Conservation (phyloP, 2,888 invertebrate genomes). For the Oligia strigilis region DNA sequence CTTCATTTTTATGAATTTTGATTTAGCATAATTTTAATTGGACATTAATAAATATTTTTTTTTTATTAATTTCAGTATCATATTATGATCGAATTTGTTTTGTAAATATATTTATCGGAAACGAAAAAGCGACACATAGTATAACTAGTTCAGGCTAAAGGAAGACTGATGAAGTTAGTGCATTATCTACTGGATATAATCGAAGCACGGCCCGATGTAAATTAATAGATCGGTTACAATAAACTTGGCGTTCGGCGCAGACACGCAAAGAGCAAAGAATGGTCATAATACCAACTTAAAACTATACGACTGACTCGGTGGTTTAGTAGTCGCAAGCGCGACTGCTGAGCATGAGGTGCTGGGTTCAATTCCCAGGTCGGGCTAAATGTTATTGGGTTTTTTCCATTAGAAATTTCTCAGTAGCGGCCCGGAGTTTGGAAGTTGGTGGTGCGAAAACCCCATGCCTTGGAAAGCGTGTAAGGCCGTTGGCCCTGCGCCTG, state of each 20-base stretch:
- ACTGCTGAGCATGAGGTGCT: no score
- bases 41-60: no score
- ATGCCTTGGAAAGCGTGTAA: no score
- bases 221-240: constrained; percentile 28
- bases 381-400: no score
- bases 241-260: neutral
- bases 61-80: no score
- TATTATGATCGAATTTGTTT: neutral
- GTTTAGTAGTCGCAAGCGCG: no score
- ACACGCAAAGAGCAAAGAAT: constrained; percentile 18
- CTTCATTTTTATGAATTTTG: neutral
- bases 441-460: no score
- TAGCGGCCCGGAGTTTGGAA: no score
- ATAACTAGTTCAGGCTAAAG: neutral
- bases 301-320: no score
- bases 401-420: no score
- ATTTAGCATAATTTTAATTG: neutral
- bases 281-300: neutral
- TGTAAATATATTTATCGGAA: neutral
- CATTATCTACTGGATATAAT: constrained; percentile 22
- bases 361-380: no score
- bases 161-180: constrained; percentile 4
- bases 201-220: neutral
- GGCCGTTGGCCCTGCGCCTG: no score
- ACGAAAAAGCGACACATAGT: neutral